A percentile compares a stretch with the other conserved stretches of the same genome.
phyloP scores from a whole-genome alignment of 2,888 invertebrate species.

The Phorcus lineatus region DNA sequence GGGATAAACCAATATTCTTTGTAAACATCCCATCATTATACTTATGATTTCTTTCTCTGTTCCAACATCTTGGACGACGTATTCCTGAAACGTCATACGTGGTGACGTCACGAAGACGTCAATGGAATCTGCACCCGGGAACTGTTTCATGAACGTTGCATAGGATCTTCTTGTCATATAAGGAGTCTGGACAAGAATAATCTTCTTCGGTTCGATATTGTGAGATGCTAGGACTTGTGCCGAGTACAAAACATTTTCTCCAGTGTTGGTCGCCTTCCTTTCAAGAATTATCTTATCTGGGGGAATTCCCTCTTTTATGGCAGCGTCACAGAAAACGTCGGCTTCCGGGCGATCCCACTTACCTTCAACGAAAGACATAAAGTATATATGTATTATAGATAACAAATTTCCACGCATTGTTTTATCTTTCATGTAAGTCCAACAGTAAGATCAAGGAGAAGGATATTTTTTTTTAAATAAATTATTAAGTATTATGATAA shows the following conservation, averaged over 20 bases:
- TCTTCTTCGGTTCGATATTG: conserved; percentile 34
- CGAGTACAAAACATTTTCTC: conserved; percentile 63
- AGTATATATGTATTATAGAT: not conserved
- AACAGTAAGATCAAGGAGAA: too few relatives aligned
- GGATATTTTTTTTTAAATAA: too few relatives aligned
- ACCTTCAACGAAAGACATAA: conserved; percentile 40
- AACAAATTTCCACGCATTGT: too few relatives aligned
- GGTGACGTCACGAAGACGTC: conserved; percentile 62
- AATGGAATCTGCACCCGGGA: conserved; percentile 51
- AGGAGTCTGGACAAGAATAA: conserved; percentile 68
- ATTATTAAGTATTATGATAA: too few relatives aligned
- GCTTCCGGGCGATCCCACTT: conserved; percentile 63
- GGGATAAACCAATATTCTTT: conserved; percentile 62
- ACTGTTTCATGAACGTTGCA: conserved; percentile 70
- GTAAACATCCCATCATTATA: conserved; percentile 58
- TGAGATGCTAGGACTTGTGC: conserved; percentile 46
- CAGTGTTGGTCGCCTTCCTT: conserved; percentile 62
- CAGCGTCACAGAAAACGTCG: conserved; percentile 59
- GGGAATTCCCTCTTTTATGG: conserved; percentile 59
- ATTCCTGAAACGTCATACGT: conserved; percentile 54
- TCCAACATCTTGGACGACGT: conserved; percentile 55
- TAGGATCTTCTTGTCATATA: conserved; percentile 66
- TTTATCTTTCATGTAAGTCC: too few relatives aligned
- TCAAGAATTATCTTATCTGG: conserved; percentile 56
- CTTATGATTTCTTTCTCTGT: conserved; percentile 51